Base-by-base conservation (phyloP, 1,140 invertebrate genomes). In the Cheumatopsyche charites region DNA sequence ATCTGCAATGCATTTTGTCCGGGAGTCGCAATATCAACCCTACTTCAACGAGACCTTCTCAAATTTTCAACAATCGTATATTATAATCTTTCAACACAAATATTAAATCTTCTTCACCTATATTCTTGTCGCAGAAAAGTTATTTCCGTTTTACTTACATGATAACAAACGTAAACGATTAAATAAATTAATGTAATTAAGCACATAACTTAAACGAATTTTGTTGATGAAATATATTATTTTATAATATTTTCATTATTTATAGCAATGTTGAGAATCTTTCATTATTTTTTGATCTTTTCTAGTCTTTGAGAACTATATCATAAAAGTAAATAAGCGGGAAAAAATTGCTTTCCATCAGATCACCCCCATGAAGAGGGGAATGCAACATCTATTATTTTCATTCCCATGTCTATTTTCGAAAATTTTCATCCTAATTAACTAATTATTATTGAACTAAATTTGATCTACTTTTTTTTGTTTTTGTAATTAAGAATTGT, bases 1-100 rank as follows among this genome's bases (percentile, higher is more conserved):
- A 75, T 75, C 71, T 71, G 65, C n/a, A 62, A 41, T 72, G 52
- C 67, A 65, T 70, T 73, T 75, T 61, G 43, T 67, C 29, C 29
- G 29, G 3, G 29, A 36, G 29, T 36, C 13, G 36, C 23, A 29
- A 41, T 19, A 41, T 62, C 58, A 62, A 29, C 17, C 29, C 61
- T 36, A 62, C 26, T 41, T 62, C 17, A 7, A 15, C 23, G 12
- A 11, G n/a, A 25, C 61, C 23, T 62, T n/a, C 47, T 13, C n/a
- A 15, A 15, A 49, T 19, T 49, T 49, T 49, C 13, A 5, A 49
- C 13, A 36, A 36, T 36, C 3, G 29, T 36, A 36, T 36, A 36
- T 36, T 36, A 36, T 9, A 9, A 9, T 36, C n/a, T n/a, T n/a
- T n/a, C n/a, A n/a, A n/a, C n/a, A n/a, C n/a, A n/a, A n/a, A n/a